Conservation (phyloP, 2,888 invertebrate species). For the Nephrotoma flavescens region DNA sequence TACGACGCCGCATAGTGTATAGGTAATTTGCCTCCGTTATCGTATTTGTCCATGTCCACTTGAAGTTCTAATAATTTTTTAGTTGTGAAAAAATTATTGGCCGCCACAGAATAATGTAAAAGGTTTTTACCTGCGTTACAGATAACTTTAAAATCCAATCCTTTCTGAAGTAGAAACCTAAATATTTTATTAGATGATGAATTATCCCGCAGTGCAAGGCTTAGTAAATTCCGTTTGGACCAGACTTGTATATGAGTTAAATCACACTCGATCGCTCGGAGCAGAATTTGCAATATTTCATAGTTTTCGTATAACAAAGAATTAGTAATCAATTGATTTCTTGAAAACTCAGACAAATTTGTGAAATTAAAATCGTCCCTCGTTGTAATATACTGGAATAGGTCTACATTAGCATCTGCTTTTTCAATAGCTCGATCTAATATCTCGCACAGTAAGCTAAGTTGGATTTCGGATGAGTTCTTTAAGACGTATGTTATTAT, state of each 20-base stretch:
- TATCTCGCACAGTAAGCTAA: too few species aligned
- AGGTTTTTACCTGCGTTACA: neutral
- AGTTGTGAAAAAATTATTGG: neutral
- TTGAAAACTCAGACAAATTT: neutral
- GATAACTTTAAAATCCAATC: neutral
- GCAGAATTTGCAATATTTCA: neutral
- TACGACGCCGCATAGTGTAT: neutral
- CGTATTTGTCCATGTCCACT: neutral
- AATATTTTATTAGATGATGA: neutral
- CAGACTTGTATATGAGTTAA: neutral
- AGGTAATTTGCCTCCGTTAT: neutral
- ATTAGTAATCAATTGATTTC: neutral
- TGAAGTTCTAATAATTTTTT: neutral
- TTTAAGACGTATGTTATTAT: neutral
- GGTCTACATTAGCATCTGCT: too few species aligned
- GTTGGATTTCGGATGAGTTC: neutral
- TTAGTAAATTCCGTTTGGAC: neutral
- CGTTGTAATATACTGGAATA: too few species aligned
- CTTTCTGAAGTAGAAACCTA: neutral
- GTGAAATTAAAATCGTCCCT: too few species aligned
- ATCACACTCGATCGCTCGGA: neutral
- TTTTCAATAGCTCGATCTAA: neutral
- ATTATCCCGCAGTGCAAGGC: neutral
- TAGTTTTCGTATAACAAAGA: neutral
- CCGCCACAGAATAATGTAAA: neutral